Base-by-base conservation (phyloP, 2,797 vertebrate genomes). In the Chloroceryle inda region DNA sequence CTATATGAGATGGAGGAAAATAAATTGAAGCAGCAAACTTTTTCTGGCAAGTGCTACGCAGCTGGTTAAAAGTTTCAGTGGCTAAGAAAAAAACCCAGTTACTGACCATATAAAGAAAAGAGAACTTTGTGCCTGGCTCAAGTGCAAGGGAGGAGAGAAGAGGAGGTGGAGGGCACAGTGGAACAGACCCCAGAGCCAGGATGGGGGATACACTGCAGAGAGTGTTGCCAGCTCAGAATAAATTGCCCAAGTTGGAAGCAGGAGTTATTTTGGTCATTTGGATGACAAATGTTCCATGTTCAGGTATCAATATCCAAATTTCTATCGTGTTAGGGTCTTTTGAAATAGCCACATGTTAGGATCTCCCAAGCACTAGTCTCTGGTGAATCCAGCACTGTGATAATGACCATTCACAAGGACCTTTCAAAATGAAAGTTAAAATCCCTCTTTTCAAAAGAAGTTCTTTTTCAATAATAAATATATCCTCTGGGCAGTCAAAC, bases 91-190 rank as follows among this genome's bases (percentile, higher is more conserved):
- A 38, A 3, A 0, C 0, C 5, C 15, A 67, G 23, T 7, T 58
- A 78, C 27, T 88, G n/a, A 81, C 31, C 66, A 96, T 84, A 86
- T 86, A 78, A 92, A 92, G 64, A 80, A 71, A 92, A 53, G 37
- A 73, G 47, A 75, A 52, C 5, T 49, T 3, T 75, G 38, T 68
- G 40, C 19, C 45, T 49, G 22, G 18, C 31, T 84, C 11, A 55
- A 49, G 8, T 35, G 50, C 21, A 49, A 66, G 37, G 33, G 59
- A 82, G 31, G 56, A 63, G 64, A 81, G 35, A 81, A 56, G 0
- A 1, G 35, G 23, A 78, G 52, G 31, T 21, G 12, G 38, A 92
- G 40, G 49, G 56, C 76, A 50, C 20, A 78, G 19, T 8, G 56
- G 35, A 76, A 50, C 31, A 81, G 62, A 62, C 13, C 22, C 47